Evolutionary conservation across 2,797 vertebrate species (phyloP).

Genomic region (Toxotes lorentzi): DNA sequence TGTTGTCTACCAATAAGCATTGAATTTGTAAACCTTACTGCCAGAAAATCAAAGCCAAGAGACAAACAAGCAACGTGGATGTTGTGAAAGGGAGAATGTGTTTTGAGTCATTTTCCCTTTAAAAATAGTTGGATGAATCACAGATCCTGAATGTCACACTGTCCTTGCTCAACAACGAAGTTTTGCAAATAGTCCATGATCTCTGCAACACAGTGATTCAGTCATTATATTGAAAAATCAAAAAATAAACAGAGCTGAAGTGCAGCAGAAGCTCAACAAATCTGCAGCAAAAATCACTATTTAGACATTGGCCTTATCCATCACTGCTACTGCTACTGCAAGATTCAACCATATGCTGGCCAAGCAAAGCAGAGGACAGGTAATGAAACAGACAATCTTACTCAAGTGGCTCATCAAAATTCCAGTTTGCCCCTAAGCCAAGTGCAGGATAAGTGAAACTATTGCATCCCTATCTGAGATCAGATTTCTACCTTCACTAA

Average conservation of each 20-base stretch:
- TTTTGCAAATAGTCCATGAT: background rate
- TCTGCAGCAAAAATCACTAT: background rate
- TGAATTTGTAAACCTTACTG: background rate
- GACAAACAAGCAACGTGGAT: background rate
- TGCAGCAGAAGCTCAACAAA: background rate
- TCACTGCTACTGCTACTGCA: background rate
- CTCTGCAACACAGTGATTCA: background rate
- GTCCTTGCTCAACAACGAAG: background rate
- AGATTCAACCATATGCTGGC: no score
- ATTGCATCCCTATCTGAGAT: constrained; percentile 6
- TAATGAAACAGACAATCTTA: background rate
- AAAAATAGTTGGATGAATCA: background rate
- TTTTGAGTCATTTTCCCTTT: background rate
- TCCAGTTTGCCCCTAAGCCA: background rate
- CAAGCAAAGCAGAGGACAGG: background rate
- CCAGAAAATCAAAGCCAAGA: background rate
- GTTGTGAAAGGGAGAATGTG: background rate
- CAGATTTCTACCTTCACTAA: constrained; percentile 23
- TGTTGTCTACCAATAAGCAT: background rate
- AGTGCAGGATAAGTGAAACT: background rate
- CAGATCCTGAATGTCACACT: background rate
- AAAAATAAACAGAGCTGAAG: background rate
- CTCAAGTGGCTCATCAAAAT: constrained; percentile 5
- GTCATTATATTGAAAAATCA: background rate
- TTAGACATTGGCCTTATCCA: background rate